Evolutionary conservation across 2,113 vertebrate genomes (phyloP).

Genomic region (Maccullochella peelii): DNA sequence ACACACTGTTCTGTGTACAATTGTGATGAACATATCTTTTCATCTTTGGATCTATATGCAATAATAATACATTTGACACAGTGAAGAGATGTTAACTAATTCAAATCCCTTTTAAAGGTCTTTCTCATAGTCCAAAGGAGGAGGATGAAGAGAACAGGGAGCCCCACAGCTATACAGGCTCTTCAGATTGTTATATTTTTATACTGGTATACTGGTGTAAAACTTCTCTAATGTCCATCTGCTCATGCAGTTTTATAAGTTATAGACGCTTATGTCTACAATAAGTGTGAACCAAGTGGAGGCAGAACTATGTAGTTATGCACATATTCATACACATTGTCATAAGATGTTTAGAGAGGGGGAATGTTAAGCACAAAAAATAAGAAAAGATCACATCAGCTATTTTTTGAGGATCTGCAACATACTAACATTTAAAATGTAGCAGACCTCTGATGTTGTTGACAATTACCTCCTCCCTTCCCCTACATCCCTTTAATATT

Average conservation of each 20-base stretch:
- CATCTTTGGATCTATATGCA: too few relatives aligned
- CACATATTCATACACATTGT: background rate
- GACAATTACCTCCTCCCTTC: too few relatives aligned
- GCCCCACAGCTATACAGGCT: background rate
- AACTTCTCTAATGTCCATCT: background rate
- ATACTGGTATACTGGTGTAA: background rate
- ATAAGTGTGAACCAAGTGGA: background rate
- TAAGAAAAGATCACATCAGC: background rate
- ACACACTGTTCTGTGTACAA: too few relatives aligned
- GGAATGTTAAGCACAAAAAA: too few relatives aligned
- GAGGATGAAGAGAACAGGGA: background rate
- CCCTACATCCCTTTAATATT: too few relatives aligned
- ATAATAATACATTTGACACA: too few relatives aligned
- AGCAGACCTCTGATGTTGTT: too few relatives aligned
- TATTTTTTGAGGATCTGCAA: background rate
- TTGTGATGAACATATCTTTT: too few relatives aligned
- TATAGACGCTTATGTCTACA: background rate
- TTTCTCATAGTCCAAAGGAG: too few relatives aligned
- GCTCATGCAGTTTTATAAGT: background rate
- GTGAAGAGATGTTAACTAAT: too few relatives aligned
- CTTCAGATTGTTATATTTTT: too few relatives aligned
- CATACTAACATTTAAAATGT: background rate
- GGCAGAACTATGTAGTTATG: background rate
- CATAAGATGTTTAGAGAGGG: background rate
- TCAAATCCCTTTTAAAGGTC: too few relatives aligned